Evolutionary conservation across 2,113 vertebrate genomes (phyloP).

Genomic region (Sula dactylatra): DNA sequence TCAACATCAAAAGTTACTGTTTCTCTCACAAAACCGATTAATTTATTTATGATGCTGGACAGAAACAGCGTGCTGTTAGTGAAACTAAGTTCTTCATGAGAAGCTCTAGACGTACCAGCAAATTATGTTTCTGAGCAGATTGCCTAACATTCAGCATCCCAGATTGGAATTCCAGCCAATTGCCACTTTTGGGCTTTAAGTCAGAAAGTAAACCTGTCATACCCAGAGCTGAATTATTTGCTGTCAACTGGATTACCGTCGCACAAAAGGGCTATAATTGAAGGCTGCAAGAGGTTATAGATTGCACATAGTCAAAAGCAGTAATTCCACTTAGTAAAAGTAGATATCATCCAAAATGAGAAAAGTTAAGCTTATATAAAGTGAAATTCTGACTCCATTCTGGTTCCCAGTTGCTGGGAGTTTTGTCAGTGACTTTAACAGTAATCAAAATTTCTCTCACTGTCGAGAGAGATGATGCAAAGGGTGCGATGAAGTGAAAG

Average conservation of each 20-base stretch:
- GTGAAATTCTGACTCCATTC: not conserved
- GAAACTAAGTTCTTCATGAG: not conserved
- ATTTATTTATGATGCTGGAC: not conserved
- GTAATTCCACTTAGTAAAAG: conserved; percentile 43
- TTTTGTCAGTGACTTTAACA: not conserved
- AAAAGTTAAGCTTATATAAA: conserved; percentile 10
- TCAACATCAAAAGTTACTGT: not conserved
- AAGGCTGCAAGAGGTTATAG: not conserved
- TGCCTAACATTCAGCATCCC: not conserved
- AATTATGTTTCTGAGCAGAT: not conserved
- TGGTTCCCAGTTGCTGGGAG: not conserved
- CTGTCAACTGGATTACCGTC: not conserved
- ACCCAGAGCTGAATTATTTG: conserved; percentile 5
- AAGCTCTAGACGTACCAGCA: not conserved
- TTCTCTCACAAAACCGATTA: not conserved
- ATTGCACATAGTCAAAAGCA: conserved; percentile 38
- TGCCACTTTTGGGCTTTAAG: not conserved
- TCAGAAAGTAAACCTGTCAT: conserved; percentile 13
- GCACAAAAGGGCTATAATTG: not conserved
- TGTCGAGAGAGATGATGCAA: not conserved
- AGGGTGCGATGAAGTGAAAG: not conserved
- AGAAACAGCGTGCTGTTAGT: not conserved
- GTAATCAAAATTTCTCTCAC: conserved; percentile 6
- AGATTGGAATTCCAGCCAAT: not conserved
- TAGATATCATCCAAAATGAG: conserved; percentile 25